Evolutionary conservation across 2,113 vertebrate genomes (phyloP).

Genomic region (Rhineura floridana): DNA sequence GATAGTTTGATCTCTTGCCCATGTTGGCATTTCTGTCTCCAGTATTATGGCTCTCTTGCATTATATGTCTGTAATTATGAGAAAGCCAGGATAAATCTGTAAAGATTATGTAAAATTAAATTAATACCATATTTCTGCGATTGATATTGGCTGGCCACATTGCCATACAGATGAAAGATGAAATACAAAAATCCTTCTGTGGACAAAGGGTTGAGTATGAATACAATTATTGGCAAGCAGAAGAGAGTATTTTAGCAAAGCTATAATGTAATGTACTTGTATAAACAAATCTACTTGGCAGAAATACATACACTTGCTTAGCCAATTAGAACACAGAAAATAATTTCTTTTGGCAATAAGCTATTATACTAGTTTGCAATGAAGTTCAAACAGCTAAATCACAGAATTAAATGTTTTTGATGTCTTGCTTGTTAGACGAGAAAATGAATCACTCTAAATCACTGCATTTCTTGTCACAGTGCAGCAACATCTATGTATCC

Average conservation of each 20-base stretch:
- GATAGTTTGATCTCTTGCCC: slow-evolving; percentile 7
- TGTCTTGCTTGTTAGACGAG: slow-evolving; percentile 3
- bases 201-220: background rate
- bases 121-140: slow-evolving; percentile 24
- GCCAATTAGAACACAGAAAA: background rate
- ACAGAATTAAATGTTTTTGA: background rate
- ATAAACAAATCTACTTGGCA: background rate
- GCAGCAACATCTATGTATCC: background rate
- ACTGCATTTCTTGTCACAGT: background rate
- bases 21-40: slow-evolving; percentile 9
- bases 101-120: slow-evolving; percentile 27
- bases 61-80: slow-evolving; percentile 18
- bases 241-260: slow-evolving; percentile 13
- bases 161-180: slow-evolving; percentile 11
- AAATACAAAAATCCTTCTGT: slow-evolving; percentile 22
- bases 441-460: background rate
- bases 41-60: background rate
- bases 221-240: slow-evolving; percentile 10
- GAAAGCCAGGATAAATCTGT: slow-evolving; percentile 10
- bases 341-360: background rate
- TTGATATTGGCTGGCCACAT: slow-evolving; percentile 6
- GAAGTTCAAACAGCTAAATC: background rate
- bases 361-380: slow-evolving; percentile 11
- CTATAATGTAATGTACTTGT: background rate
- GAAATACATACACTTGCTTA: background rate